Conservation (phyloP, 2,888 invertebrate species). For the Synergus itoensis region DNA sequence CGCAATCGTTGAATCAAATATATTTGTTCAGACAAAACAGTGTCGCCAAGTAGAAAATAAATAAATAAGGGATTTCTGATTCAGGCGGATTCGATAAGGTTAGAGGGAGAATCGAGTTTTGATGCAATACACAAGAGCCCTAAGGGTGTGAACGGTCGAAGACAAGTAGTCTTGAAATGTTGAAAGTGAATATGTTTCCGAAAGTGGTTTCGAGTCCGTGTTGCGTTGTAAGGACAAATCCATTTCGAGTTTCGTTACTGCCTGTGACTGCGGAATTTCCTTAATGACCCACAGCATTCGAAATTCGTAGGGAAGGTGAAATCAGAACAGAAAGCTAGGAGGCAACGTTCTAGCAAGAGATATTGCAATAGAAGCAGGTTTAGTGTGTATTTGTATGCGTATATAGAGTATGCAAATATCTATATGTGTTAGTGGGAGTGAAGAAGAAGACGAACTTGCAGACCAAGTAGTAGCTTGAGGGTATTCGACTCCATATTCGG, state of each 20-base stretch:
- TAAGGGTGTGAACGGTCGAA: constrained; percentile 18
- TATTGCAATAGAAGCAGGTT: constrained; percentile 7
- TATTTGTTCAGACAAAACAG: not conserved
- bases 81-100: constrained; percentile 54
- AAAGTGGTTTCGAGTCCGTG: constrained; percentile 33
- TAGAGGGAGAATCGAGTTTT: constrained; percentile 6
- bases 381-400: not conserved
- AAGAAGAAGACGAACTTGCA: constrained; percentile 2
- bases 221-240: constrained; percentile 63
- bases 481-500: constrained; percentile 30
- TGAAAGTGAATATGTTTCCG: constrained; percentile 39
- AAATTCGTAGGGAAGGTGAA: constrained; percentile 2
- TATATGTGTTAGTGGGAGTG: not conserved
- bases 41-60: not conserved
- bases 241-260: constrained; percentile 66
- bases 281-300: constrained; percentile 61
- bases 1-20: not conserved
- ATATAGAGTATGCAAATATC: too few species aligned
- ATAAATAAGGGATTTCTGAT: constrained; percentile 48
- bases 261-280: constrained; percentile 63
- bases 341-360: constrained; percentile 16
- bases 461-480: constrained; percentile 39
- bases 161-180: constrained; percentile 23
- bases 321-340: constrained; percentile 33
- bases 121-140: constrained; percentile 8